Base-by-base conservation (phyloP, 2,113 vertebrate species). In the Cyphotilapia sp. region DNA sequence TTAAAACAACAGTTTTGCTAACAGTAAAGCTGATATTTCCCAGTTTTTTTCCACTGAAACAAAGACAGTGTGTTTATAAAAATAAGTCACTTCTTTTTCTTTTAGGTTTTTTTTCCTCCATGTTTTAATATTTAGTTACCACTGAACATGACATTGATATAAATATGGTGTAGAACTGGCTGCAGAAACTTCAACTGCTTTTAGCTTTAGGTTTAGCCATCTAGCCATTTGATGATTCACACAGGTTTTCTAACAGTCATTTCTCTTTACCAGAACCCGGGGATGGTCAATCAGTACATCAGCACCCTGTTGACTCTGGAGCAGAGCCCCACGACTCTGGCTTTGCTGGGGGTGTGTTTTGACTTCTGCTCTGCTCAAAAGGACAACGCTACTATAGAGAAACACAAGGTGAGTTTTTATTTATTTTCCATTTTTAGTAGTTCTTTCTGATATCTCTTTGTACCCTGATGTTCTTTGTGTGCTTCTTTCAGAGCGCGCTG, bases 361-460 rank as follows among this genome's bases (percentile, higher is more conserved):
- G 97, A 98, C 88, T 98, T 98, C 94, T 99, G 98, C 93, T 95
- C 97, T 1, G 89, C 93, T 59, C 97, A 98, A 87, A 99, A 98
- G 84, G 97, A 99, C 85, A 94, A 95, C 13, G 95, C 95, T 1
- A 95, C 96, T 80, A 95, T 99, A 87, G 97, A 95, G 86, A 97
- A 91, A 86, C 96, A 99, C 86, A 99, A 98, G 97, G 99, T 97
- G 85, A 80, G 94, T 47, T 12, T 71, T 1, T 0, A 14, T 74
- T 82, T 47, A 31, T 9, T 51, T 29, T 8, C 3, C 27, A 7
- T 2, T 51, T 78, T 51, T 51, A 51, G 1, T 11, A 5, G 24
- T 29, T 49, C 16, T 12, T 49, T 31, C 24, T 29, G 6, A 19
- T 5, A 47, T 78, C 24, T 78, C 45, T 31, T 76, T 76, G 69